Base-by-base conservation (phyloP, 1,140 invertebrate genomes). In the Drosophila azteca region DNA sequence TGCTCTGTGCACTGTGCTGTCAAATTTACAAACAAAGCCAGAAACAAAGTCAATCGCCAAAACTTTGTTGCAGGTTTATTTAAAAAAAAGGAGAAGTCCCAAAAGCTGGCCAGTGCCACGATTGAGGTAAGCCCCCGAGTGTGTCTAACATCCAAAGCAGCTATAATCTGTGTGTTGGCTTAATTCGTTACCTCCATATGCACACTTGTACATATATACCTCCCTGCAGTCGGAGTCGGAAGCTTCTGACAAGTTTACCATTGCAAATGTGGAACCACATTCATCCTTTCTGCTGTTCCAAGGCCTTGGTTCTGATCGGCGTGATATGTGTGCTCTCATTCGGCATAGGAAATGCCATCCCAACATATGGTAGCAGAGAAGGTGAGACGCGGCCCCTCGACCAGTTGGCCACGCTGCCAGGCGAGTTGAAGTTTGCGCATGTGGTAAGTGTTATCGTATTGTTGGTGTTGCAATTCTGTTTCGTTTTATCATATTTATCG, bases 381-480 rank as follows among this genome's bases (percentile, higher is more conserved):
- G 45, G 57, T 24, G 43, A 31, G 35, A 39, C 35, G 35, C 35
- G 35, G 11, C 11, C 35, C 8, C 6, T 26, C 55, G 50, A 48
- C 6, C 15, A 31, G 24, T 58, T 43, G 65, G 66, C 52, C 60
- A 48, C 50, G 50, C 57, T 87, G 63, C 74, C 77, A 41, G 90
- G 90, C 44, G 55, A 90, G 53, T 55, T 91, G 4, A 82, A 90
- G 53, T 91, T 91, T 64, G 87, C 78, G 6, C 90, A 91, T 87
- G 90, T 91, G 81, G 90, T 91, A 77, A 89, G 88, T 79, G 11
- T 39, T 39, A 39, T 39, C 35, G 35, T 6, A 8, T n/a, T 48
- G 13, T 9, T 29, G 52, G 29, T 59, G 31, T 52, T 29, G 17
- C 20, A 39, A 8, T 45, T 35, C 54, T 48, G 6, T 29, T 51